Evolutionary conservation across 2,113 vertebrate genomes (phyloP), one percentile per base, ranked within the genome.

Genomic region (Eclectus roratus): DNA sequence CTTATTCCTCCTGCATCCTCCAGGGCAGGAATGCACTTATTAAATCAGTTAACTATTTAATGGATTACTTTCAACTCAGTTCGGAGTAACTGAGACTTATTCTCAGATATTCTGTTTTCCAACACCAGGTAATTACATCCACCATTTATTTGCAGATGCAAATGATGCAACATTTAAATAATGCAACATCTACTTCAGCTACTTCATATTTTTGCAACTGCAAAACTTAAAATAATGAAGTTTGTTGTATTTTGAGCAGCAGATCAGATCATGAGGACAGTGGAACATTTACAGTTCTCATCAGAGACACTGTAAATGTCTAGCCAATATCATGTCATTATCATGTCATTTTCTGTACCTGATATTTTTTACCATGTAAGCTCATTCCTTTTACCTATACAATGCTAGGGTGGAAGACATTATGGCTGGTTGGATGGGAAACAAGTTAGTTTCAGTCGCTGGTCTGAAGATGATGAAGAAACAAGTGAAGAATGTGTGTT

Each of bases 361-460:
- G 23, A 3, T 17, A 3, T 23, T 43, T 50, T 88, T 85, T 58
- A 39, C 7, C 20, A 2, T 47, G 27, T 68, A 68, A 89, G 12
- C 27, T 81, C 24, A 88, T 86, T 24, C 28, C 3, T 90, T 89
- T 91, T 80, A 47, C n/a, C 81, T 44, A 19, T 37, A 60, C 47
- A 31, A 76, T 81, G 17, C n/a, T 84, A 99, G 99, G 98, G 98
- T 61, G 98, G 98, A 65, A 96, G 97, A 89, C 98, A 99, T 97
- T 99, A 98, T 87, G 98, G 97, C 53, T 99, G 99, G 99, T 97
- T 98, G 20, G 99, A 99, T 97, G 98, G 98, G 76, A 99, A 98
- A 63, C 98, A 97, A 61, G 98, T 98, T 2, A 97, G 98, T 29
- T 99, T 99, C 81, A 99, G 98, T 90, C 99, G 98, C 86, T 99